Evolutionary conservation across 1,140 invertebrate species (phyloP), one percentile per base, ranked within the genome.

Genomic region (Galendromus occidentalis): DNA sequence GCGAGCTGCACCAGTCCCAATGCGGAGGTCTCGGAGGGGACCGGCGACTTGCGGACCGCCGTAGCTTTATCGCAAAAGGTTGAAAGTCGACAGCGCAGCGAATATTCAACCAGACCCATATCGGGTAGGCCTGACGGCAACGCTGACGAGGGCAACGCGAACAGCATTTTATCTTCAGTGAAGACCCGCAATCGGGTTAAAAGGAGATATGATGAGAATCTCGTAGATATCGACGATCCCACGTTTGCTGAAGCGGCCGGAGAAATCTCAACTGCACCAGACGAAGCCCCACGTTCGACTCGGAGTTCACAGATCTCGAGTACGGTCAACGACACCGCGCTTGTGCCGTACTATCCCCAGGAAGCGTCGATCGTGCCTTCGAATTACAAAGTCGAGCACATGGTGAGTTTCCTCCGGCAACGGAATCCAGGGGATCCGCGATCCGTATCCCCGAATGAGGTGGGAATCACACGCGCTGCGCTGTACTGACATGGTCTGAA

Each of bases 361-460:
- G 51, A 59, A 9, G 51, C 51, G 25, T 59, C 51, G 51, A 59
- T 59, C 51, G 51, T 59, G 33, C 51, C 51, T 2, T 59, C 51
- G 1, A 59, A 59, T 22, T 59, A 59, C 9, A 59, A 59, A 25
- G 33, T 59, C 51, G 51, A 59, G 51, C 51, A 59, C 25, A 17
- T 59, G 51, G 51, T 59, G 20, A 14, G 51, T 59, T 39, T 39
- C 9, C 33, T 6, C 9, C n/a, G n/a, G n/a, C n/a, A n/a, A n/a
- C n/a, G n/a, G 33, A 9, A 6, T 39, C 9, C 33, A 6, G 33
- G 33, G 33, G 9, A 9, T 9, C 9, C 33, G 33, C 33, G 9
- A 39, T 6, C 4, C 9, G 4, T 39, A 39, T n/a, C n/a, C n/a
- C n/a, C n/a, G n/a, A n/a, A n/a, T n/a, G n/a, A n/a, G n/a, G n/a